A percentile compares a stretch with the other conserved stretches of the same genome.
Evolutionary conservation across 2,113 vertebrate genomes (phyloP).

Genomic region (Cromileptes altivelis): DNA sequence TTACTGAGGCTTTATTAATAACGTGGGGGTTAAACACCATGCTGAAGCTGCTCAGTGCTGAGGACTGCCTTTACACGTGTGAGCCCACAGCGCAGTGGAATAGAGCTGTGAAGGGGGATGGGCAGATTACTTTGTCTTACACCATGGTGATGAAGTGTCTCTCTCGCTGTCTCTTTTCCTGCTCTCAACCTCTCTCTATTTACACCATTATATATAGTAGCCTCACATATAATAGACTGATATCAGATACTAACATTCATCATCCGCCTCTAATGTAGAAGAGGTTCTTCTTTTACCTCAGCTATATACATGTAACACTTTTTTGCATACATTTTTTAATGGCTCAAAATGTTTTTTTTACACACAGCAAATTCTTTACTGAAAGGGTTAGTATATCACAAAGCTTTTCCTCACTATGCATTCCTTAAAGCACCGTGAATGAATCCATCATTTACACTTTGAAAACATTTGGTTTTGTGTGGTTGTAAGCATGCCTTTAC

Average conservation of each 20-base stretch:
- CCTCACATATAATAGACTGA: background rate
- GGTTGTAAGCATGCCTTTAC: background rate
- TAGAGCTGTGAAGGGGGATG: conserved; percentile 56
- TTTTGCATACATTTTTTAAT: background rate
- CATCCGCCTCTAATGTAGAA: background rate
- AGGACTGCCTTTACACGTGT: conserved; percentile 43
- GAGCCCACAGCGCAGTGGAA: conserved; percentile 38
- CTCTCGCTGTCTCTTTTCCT: conserved; percentile 8
- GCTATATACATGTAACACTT: background rate
- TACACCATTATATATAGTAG: background rate
- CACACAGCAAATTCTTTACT: background rate
- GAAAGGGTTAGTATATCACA: background rate
- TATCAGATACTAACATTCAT: background rate
- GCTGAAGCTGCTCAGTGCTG: conserved; percentile 17
- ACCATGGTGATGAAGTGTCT: conserved; percentile 52
- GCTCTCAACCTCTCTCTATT: conserved; percentile 10
- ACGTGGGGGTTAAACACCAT: conserved; percentile 39
- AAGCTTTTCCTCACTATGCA: background rate
- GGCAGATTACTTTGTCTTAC: conserved; percentile 56
- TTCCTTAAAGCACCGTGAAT: background rate
- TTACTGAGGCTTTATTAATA: conserved; percentile 17
- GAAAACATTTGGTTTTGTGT: background rate
- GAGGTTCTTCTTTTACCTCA: background rate
- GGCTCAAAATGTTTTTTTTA: too few species aligned
- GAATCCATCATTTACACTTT: background rate